Conservation (phyloP, 2,888 invertebrate genomes). For the Noctuana brunneofusca region DNA sequence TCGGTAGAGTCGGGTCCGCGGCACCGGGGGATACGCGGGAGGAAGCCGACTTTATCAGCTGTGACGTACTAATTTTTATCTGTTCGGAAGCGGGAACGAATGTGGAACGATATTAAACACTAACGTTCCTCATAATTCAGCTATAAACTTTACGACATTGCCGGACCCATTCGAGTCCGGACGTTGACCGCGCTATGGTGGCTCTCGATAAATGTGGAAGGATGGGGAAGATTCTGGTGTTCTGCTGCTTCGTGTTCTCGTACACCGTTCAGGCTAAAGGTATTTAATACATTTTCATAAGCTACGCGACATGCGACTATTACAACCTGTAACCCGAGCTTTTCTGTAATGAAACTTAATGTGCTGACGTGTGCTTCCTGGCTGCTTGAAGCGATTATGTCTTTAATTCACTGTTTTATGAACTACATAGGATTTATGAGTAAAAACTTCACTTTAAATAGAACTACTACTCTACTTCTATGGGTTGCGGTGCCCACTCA, state of each 20-base stretch:
- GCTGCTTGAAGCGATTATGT: not conserved
- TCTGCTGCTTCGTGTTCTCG: constrained; percentile 45
- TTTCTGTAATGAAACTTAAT: constrained; percentile 1
- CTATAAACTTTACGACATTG: constrained; percentile 52
- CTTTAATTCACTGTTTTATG: not conserved
- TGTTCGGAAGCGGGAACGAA: constrained; percentile 60
- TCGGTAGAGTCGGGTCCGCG: constrained; percentile 2
- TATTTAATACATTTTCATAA: not conserved
- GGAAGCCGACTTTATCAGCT: constrained; percentile 24
- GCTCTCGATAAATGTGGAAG: constrained; percentile 50
- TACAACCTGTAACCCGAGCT: not conserved
- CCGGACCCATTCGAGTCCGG: constrained; percentile 48
- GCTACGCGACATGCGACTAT: constrained; percentile 1
- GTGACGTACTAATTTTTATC: constrained; percentile 52
- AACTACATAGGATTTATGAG: not conserved
- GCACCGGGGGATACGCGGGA: constrained; percentile 19
- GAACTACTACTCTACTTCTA: too few species aligned
- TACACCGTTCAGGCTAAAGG: constrained; percentile 35
- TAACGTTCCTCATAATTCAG: constrained; percentile 50
- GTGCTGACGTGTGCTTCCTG: constrained; percentile 19
- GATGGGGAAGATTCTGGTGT: constrained; percentile 44
- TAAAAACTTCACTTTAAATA: too few species aligned
- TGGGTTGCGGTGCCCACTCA: too few species aligned
- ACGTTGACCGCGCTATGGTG: constrained; percentile 51
- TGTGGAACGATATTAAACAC: constrained; percentile 56